Evolutionary conservation across 1,140 invertebrate genomes (phyloP).

Genomic region (Cylas formicarius): DNA sequence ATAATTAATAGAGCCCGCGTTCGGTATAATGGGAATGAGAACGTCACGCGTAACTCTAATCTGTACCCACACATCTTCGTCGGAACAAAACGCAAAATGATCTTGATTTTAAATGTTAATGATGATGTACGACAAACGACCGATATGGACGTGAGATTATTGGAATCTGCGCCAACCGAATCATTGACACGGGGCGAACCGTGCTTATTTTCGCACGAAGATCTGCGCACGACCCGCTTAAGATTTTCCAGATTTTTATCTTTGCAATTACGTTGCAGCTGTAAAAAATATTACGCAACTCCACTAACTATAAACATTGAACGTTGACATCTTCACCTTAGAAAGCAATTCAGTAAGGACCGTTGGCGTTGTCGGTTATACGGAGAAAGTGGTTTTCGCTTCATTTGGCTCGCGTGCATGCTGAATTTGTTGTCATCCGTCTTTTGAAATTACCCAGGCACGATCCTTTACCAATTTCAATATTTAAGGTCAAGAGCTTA

Average conservation of each 20-base stretch:
- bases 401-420: not conserved
- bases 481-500: too few relatives aligned
- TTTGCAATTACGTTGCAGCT: not conserved
- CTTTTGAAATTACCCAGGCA: not conserved
- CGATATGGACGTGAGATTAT: too few relatives aligned
- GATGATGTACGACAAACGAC: too few relatives aligned
- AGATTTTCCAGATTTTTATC: slow-evolving; percentile 3
- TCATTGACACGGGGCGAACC: slow-evolving; percentile 1
- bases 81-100: too few relatives aligned
- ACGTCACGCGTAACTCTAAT: too few relatives aligned
- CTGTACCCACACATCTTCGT: too few relatives aligned
- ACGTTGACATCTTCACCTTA: slow-evolving; percentile 6
- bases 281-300: not conserved
- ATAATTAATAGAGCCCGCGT: too few relatives aligned
- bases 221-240: slow-evolving; percentile 2
- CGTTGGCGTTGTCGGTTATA: slow-evolving; percentile 2
- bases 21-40: too few relatives aligned
- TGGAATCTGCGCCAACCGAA: too few relatives aligned
- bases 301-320: not conserved
- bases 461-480: too few relatives aligned
- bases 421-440: not conserved
- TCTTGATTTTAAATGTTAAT: too few relatives aligned
- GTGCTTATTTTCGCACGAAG: not conserved
- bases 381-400: not conserved
- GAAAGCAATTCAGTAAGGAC: slow-evolving; percentile 4